Percentiles rank a stretch among this genome's conserved stretches.
phyloP scores from a whole-genome alignment of 2,888 invertebrate genomes.

The Xiphydria camelus region DNA sequence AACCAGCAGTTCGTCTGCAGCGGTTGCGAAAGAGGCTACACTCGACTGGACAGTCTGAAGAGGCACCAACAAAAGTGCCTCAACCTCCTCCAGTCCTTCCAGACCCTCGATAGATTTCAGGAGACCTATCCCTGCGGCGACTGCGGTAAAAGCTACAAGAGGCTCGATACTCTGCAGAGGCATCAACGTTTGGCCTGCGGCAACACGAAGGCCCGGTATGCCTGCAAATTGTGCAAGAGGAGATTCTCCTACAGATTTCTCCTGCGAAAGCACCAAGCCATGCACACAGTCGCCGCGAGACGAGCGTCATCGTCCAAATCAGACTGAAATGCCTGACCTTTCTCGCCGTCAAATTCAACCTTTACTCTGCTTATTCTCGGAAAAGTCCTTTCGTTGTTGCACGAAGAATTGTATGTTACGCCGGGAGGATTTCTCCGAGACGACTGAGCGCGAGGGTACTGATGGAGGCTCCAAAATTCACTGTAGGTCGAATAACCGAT shows the following conservation, averaged over 20 bases:
- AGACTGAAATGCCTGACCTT: no score
- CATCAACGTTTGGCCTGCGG: constrained; percentile 54
- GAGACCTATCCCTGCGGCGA: constrained; percentile 37
- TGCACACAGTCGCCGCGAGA: constrained; percentile 9
- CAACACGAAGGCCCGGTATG: constrained; percentile 20
- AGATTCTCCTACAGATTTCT: constrained; percentile 23
- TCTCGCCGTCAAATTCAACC: no score
- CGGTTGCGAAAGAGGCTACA: constrained; percentile 52
- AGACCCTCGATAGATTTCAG: constrained; percentile 24
- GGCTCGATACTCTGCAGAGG: constrained; percentile 47
- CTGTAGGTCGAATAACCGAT: no score
- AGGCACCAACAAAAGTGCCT: constrained; percentile 42
- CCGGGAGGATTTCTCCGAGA: no score
- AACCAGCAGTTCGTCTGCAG: constrained; percentile 41
- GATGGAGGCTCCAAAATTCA: no score
- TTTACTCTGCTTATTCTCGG: no score
- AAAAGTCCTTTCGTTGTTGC: no score
- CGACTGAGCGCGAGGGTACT: no score
- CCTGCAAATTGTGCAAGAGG: constrained; percentile 23
- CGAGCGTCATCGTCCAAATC: no score
- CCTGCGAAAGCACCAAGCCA: constrained; percentile 20
- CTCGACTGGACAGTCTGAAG: constrained; percentile 50
- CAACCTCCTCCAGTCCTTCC: constrained; percentile 1
- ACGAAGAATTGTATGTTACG: no score
- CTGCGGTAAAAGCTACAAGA: constrained; percentile 52